These are phyloP conservation scores for Tipula confusa DNA, from an alignment of 2,888 invertebrate species.

Conservation along the genomic window DNA sequence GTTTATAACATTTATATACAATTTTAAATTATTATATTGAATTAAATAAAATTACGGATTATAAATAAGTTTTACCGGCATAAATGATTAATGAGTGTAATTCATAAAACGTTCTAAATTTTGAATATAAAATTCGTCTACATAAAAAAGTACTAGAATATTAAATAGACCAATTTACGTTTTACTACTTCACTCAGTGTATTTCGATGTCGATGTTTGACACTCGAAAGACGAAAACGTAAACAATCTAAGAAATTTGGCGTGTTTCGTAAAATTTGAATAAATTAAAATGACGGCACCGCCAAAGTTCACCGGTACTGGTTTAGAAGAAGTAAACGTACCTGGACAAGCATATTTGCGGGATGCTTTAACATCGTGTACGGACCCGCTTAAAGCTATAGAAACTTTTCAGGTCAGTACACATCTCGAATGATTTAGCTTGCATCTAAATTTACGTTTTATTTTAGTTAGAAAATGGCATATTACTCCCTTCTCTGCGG, in stretches of 20 bases:
- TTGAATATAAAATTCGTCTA: too few relatives aligned
- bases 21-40: too few relatives aligned
- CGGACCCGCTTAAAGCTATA: conserved; percentile 95
- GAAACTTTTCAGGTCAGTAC: conserved; percentile 84
- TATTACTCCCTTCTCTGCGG: conserved; percentile 82
- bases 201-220: background rate
- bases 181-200: background rate
- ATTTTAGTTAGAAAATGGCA: conserved; percentile 78
- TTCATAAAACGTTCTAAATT: too few relatives aligned
- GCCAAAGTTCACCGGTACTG: conserved; percentile 54
- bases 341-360: conserved; percentile 81
- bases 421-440: conserved; percentile 29
- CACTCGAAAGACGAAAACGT: background rate
- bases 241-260: too few relatives aligned
- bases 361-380: conserved; percentile 90
- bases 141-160: background rate
- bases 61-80: too few relatives aligned
- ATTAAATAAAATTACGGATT: too few relatives aligned
- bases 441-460: conserved; percentile 33
- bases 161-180: background rate
- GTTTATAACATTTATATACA: too few relatives aligned
- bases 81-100: too few relatives aligned
- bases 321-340: conserved; percentile 79
- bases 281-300: conserved; percentile 42
- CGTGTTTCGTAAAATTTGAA: background rate